A percentile compares a stretch with the other conserved stretches of the same genome.
Evolutionary conservation across 2,888 invertebrate genomes (phyloP).

Genomic region (Mactromeris polynyma): DNA sequence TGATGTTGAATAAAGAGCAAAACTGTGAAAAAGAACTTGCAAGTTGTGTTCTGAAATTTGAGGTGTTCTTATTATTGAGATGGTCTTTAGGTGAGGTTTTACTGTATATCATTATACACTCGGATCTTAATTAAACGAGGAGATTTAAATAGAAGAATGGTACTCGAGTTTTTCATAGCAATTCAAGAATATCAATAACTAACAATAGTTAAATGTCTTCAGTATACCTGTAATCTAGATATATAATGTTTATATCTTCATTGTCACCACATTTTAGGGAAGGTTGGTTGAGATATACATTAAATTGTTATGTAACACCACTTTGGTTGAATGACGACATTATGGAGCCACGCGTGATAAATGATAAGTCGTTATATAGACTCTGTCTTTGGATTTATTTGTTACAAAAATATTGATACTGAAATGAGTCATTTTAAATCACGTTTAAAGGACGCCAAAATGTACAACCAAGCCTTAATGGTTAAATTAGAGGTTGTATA

Average conservation of each 20-base stretch:
- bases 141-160: background rate
- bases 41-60: too few species aligned
- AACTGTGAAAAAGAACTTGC: too few species aligned
- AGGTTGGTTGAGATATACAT: background rate
- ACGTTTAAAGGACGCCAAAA: background rate
- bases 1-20: too few species aligned
- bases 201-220: background rate
- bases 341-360: background rate
- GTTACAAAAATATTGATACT: background rate
- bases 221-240: background rate
- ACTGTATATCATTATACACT: background rate
- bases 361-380: background rate
- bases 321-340: background rate
- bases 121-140: background rate
- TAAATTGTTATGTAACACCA: background rate
- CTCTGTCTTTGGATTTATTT: background rate
- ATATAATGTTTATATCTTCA: background rate
- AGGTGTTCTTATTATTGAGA: too few species aligned
- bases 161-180: background rate
- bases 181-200: background rate
- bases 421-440: background rate
- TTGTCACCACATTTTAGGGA: background rate
- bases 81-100: too few species aligned
- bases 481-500: too few species aligned
- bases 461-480: too few species aligned